phyloP scores from a whole-genome alignment of 2,113 vertebrate species.

The Octodon degus region DNA sequence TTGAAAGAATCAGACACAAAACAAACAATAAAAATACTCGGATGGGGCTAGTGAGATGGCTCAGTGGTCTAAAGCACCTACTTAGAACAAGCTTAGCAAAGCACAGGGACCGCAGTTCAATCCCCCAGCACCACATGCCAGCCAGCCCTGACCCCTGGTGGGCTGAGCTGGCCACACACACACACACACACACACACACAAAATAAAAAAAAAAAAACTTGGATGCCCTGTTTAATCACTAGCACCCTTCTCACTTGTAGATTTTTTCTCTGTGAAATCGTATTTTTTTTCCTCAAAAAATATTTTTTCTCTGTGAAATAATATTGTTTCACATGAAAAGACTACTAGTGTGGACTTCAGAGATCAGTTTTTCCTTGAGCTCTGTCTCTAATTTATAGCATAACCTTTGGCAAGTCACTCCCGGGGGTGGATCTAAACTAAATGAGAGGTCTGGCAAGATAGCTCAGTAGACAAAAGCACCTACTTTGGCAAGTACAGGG shows the following conservation, averaged over 20 bases:
- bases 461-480: too few relatives aligned
- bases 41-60: too few relatives aligned
- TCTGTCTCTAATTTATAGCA: background rate
- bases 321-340: background rate
- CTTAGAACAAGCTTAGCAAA: too few relatives aligned
- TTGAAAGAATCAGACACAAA: background rate
- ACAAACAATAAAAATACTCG: background rate
- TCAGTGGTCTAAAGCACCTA: too few relatives aligned
- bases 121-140: too few relatives aligned
- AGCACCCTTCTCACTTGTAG: background rate
- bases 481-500: too few relatives aligned
- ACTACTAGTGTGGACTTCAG: background rate
- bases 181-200: too few relatives aligned
- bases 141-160: too few relatives aligned
- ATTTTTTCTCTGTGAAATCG: background rate
- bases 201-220: background rate
- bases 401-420: background rate
- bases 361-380: slow-evolving; percentile 34
- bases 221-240: background rate
- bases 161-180: too few relatives aligned
- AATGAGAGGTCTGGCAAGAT: background rate
- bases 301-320: background rate
- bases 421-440: background rate
- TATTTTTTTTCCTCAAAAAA: too few relatives aligned
- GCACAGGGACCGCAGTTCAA: too few relatives aligned